Base-by-base conservation (phyloP, 2,888 invertebrate species). In the Catocala nupta region DNA sequence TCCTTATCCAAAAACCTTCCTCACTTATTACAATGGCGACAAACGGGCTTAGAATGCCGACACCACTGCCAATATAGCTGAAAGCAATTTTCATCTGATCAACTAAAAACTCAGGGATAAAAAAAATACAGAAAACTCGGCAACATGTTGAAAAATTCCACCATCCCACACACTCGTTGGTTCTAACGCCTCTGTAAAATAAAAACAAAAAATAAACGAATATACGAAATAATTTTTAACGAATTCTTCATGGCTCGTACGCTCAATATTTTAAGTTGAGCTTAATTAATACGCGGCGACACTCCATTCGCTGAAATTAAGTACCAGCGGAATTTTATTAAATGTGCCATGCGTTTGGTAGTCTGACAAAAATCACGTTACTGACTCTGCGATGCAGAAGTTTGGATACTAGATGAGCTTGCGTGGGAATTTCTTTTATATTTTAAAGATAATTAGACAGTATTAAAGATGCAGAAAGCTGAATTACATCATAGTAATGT, bases 341-440 rank as follows among this genome's bases (percentile, higher is more conserved):
- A 91, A 90, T 88, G 83, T 88, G 82, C 82, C 87, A 87, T 88
- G 82, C 85, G 83, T 90, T 89, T 81, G 84, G 86, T 87, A 83
- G 84, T 81, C 84, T 88, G 86, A 90, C 87, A 89, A 91, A 90
- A 92, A 91, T 91, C 86, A 85, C 84, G 83, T 86, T 88, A 86
- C 75, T 65, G 72, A 71, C 64, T 47, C 34, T 62, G 61, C 36
- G 49, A 12, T 48, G 59, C 53, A 44, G 82, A 82, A 75, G 16
- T 67, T 65, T 0, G 59, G 50, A 5, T 47, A 57, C 83, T 80
- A 47, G 81, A 85, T 78, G 59, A 56, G 80, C 25, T 25, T 25
- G 25, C 25, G 25, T 25, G 25, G 25, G 25, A 1, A 25, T 25
- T 25, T 25, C 4, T 25, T 3, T 25, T 25, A 3, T 25, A 25